These are phyloP conservation scores for Diadumene lineata DNA, from an alignment of 92 coral and sea anemone genomes.

Conservation along the genomic window DNA sequence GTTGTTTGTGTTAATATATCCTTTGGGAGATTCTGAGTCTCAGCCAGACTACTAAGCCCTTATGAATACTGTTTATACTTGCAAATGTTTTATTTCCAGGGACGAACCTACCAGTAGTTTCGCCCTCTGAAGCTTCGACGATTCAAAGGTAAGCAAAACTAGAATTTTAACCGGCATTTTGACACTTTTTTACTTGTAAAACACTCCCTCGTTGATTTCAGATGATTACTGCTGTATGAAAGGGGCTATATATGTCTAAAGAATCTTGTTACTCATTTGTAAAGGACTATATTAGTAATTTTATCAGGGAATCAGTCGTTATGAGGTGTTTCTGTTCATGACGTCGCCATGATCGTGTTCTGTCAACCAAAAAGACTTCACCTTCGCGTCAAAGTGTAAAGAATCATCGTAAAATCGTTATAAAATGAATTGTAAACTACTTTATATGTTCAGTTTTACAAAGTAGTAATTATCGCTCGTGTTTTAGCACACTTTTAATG, in stretches of 20 bases:
- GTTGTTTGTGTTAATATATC: background rate
- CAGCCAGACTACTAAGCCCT: background rate
- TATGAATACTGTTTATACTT: background rate
- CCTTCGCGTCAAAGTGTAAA: background rate
- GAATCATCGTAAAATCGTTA: background rate
- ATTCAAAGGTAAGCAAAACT: conserved; percentile 11
- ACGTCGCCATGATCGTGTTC: background rate
- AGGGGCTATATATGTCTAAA: background rate
- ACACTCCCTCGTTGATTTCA: background rate
- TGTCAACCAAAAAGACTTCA: background rate
- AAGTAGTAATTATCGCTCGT: background rate
- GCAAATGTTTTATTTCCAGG: conserved; percentile 7
- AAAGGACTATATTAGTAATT: background rate
- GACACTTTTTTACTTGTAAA: background rate
- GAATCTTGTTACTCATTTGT: background rate
- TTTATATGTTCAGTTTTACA: background rate
- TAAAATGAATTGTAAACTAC: background rate
- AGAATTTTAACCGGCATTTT: background rate
- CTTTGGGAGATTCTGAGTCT: background rate
- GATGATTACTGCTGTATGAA: background rate
- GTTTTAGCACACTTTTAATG: background rate
- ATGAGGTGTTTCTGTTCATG: too few relatives aligned
- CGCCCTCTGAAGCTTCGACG: conserved; percentile 36
- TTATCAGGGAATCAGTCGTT: background rate
- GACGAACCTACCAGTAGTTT: conserved; percentile 34